These are phyloP conservation scores for Girardinichthys multiradiatus DNA, from an alignment of 2,113 vertebrate species.

Conservation along the genomic window DNA sequence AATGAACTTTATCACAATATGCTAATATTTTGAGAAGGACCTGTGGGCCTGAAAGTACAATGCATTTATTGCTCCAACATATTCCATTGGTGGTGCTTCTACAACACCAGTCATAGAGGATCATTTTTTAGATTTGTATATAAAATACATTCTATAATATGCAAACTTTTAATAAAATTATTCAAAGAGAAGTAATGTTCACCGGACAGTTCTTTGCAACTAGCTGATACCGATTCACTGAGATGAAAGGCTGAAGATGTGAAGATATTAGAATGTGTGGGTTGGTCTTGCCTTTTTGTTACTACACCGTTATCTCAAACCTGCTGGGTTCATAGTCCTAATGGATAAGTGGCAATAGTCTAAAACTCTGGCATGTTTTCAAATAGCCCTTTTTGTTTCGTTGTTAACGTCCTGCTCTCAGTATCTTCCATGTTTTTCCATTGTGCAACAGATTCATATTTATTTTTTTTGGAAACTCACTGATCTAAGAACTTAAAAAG, in stretches of 20 bases:
- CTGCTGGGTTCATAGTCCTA: conserved; percentile 43
- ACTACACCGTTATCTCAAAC: conserved; percentile 52
- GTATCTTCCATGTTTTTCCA: conserved; percentile 11
- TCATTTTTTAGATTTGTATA: neutral
- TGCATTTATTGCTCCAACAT: neutral
- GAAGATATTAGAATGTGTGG: conserved; percentile 21
- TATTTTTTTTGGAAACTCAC: conserved; percentile 8
- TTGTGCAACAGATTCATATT: neutral
- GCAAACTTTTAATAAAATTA: conserved; percentile 11
- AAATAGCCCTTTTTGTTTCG: conserved; percentile 31
- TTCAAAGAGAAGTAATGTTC: conserved; percentile 5
- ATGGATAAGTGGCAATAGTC: conserved; percentile 39
- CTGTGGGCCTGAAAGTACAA: too few relatives aligned
- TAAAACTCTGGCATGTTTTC: conserved; percentile 58
- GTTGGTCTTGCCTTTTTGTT: conserved; percentile 43
- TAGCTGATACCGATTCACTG: conserved; percentile 40
- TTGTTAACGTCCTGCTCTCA: conserved; percentile 21
- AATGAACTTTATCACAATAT: too few relatives aligned
- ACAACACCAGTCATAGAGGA: neutral
- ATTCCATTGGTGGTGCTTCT: neutral
- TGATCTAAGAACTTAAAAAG: conserved; percentile 12
- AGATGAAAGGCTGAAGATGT: conserved; percentile 37
- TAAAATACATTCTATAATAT: neutral
- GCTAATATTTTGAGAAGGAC: too few relatives aligned
- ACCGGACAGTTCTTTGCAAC: conserved; percentile 18